Evolutionary conservation across 2,113 vertebrate species (phyloP), one percentile per base, ranked within the genome.

Genomic region (Blennius ocellaris): DNA sequence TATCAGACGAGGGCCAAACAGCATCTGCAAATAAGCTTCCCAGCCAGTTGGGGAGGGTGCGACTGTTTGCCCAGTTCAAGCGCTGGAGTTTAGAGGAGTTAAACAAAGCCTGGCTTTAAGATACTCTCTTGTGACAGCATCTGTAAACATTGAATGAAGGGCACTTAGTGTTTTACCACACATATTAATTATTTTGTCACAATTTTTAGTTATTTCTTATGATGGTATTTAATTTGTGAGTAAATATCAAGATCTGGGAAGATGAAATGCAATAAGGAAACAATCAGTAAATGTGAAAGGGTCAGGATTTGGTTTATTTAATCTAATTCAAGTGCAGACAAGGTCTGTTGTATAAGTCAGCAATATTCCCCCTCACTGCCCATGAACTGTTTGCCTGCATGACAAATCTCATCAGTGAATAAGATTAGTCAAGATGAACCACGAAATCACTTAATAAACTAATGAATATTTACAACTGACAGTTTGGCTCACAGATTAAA

Each of bases 21-120:
- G 64, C 54, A 77, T 87, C 87, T 73, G 81, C 66, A 82, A 80
- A 84, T 78, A 86, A 87, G 45, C 69, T 79, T 78, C 81, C 10
- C 44, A 75, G 65, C 67, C 39, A 52, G 64, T 54, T 59, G 67
- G 61, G 81, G 65, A 17, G 59, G 9, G 6, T 50, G 57, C 73
- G 58, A 45, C 52, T 69, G 80, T 73, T 77, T 55, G 59, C 51
- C 54, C 55, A 76, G 74, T 69, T 71, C 17, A 58, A 79, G 59
- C 54, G 21, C 55, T 30, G 50, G 49, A 53, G 53, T 55, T 71
- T 53, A 12, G 60, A 72, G 30, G 50, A 76, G 66, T 81, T 70
- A 73, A 7, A 70, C 61, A 72, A 70, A 65, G 65, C 58, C 45
- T 39, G 55, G 59, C 58, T 73, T 76, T 52, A 61, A 67, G 73